A percentile compares a stretch with the other conserved stretches of the same genome.
These are phyloP conservation scores for Pavo muticus DNA, from an alignment of 2,113 vertebrate genomes.

Conservation along the genomic window DNA sequence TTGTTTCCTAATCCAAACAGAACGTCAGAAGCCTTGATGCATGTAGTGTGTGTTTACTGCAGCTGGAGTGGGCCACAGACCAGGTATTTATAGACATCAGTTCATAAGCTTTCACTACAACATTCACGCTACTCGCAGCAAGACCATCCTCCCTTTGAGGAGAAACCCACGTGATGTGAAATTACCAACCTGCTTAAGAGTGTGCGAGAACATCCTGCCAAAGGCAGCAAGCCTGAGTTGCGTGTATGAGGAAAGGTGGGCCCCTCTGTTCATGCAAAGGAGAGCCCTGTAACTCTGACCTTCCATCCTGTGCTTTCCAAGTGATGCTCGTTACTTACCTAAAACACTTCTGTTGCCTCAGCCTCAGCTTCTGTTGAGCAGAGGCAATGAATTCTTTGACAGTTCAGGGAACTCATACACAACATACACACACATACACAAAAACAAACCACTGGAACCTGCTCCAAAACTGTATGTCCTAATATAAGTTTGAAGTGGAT, in stretches of 20 bases:
- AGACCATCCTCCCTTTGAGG: background rate
- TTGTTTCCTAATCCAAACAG: slow-evolving; percentile 95
- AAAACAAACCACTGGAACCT: background rate
- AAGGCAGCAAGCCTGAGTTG: background rate
- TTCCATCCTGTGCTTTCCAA: background rate
- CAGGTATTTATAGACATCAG: slow-evolving; percentile 88
- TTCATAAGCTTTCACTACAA: background rate
- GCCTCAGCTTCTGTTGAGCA: background rate
- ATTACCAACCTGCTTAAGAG: background rate
- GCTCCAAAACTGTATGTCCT: background rate
- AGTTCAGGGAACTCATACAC: background rate
- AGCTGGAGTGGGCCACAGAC: slow-evolving; percentile 95
- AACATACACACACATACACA: background rate
- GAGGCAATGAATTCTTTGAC: background rate
- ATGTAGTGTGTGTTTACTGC: slow-evolving; percentile 92
- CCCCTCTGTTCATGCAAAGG: background rate
- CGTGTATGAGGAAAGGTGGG: background rate
- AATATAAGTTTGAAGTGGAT: background rate
- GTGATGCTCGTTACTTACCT: background rate
- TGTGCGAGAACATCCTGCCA: background rate
- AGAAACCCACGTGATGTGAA: background rate
- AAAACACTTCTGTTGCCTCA: background rate
- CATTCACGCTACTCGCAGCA: background rate
- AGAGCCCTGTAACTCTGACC: background rate
- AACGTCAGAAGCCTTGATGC: slow-evolving; percentile 98